Base-by-base conservation (phyloP, 2,797 vertebrate species). In the Acanthurus tractus region DNA sequence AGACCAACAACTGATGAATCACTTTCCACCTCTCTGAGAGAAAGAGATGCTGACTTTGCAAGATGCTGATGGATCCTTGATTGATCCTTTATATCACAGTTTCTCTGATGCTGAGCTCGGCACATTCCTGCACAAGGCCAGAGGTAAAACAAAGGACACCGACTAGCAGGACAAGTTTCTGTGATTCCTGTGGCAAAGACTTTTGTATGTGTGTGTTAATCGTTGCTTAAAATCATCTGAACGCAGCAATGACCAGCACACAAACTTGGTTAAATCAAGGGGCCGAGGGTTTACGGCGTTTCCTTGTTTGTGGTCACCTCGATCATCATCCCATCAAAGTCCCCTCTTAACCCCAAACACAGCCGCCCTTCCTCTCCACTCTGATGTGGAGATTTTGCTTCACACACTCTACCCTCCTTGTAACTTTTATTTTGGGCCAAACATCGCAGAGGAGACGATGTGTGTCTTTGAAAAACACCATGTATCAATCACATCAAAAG, bases 371-470 rank as follows among this genome's bases (percentile, higher is more conserved):
- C 82, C 87, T 83, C 49, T 74, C 23, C 74, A 73, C 82, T 92
- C 76, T 89, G 89, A 91, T 89, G 92, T 92, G 87, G 87, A 93
- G 86, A 89, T 88, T 78, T 63, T 86, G 83, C 76, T 83, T 69
- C 76, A 76, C 81, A 87, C 63, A 25, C 40, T 78, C 48, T 70
- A 76, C 84, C 73, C 63, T 77, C 79, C 73, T 75, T 88, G 93
- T 86, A 81, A 90, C 87, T 91, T 81, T 91, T 94, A 94, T 95
- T 95, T 95, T 94, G 90, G 92, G 82, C 74, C 86, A 94, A 95
- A 94, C 94, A 91, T 79, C 55, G 83, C 78, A 45, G 83, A 95
- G 89, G 90, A 95, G 91, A 93, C 86, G 63, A 91, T 91, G 91
- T 94, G 89, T 90, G 85, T 92, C 82, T 86, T 83, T 91, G 88